Evolutionary conservation across 2,888 invertebrate species (phyloP).

Genomic region (Allophyes oxyacanthae): DNA sequence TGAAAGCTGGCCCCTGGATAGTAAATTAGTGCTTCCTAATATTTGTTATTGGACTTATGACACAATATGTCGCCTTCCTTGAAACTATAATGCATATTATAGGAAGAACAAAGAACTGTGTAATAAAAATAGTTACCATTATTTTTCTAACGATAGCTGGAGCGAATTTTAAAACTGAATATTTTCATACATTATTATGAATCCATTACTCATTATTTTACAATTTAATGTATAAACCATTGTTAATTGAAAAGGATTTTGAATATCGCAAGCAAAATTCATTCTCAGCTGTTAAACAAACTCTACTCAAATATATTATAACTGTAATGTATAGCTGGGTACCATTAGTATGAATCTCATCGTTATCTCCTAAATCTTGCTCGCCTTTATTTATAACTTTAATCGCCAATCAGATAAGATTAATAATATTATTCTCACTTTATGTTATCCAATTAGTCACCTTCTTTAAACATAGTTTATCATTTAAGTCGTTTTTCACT

Average conservation of each 20-base stretch:
- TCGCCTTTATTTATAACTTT: background rate
- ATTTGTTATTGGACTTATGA: slow-evolving; percentile 19
- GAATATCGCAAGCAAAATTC: too few species aligned
- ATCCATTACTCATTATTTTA: too few species aligned
- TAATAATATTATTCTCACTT: background rate
- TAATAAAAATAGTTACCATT: too few species aligned
- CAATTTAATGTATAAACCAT: too few species aligned
- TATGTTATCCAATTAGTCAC: slow-evolving; percentile 19
- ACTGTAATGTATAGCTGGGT: background rate
- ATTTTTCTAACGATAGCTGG: too few species aligned
- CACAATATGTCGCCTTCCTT: slow-evolving; percentile 3
- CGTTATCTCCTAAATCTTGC: background rate
- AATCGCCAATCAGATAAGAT: background rate
- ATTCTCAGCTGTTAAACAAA: too few species aligned
- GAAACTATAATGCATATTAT: too few species aligned
- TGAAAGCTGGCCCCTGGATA: slow-evolving; percentile 23
- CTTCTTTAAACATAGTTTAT: slow-evolving; percentile 34
- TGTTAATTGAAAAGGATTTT: too few species aligned
- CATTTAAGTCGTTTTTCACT: slow-evolving; percentile 34
- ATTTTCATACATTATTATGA: too few species aligned
- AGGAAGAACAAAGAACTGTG: too few species aligned
- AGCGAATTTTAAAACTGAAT: too few species aligned
- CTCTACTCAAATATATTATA: slow-evolving; percentile 1
- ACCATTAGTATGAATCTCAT: background rate
- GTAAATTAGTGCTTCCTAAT: slow-evolving; percentile 21